Percentiles rank a stretch among this genome's conserved stretches.
These are phyloP conservation scores for Diachasmimorpha longicaudata DNA, from an alignment of 1,140 invertebrate genomes.

Conservation along the genomic window DNA sequence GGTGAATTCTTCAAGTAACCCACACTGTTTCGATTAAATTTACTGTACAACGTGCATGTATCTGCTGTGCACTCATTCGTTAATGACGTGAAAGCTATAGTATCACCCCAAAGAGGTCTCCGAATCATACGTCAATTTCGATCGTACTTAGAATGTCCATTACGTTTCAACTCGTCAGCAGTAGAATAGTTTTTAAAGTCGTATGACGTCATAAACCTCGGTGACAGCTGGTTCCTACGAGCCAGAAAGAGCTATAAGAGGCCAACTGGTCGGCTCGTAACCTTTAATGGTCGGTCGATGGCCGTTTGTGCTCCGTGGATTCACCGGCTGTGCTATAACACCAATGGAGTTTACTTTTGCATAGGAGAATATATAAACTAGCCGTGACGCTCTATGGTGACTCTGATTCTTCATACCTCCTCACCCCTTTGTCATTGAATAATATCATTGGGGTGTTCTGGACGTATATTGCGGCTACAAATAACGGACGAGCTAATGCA, in stretches of 20 bases:
- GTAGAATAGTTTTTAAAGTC: slow-evolving; percentile 24
- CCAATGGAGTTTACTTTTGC: neutral
- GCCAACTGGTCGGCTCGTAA: slow-evolving; percentile 42
- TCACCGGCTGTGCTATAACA: neutral
- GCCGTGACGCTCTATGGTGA: neutral
- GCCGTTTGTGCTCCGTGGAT: slow-evolving; percentile 31
- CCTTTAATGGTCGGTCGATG: slow-evolving; percentile 49
- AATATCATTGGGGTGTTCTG: no score
- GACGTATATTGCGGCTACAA: no score
- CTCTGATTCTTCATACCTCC: neutral
- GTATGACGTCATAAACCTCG: slow-evolving; percentile 19
- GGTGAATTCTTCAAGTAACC: no score
- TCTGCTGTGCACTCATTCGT: slow-evolving; percentile 1
- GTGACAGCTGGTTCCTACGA: slow-evolving; percentile 21
- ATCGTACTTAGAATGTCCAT: slow-evolving; percentile 10
- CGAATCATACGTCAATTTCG: slow-evolving; percentile 20
- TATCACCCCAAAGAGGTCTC: slow-evolving; percentile 15
- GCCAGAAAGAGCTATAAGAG: slow-evolving; percentile 23
- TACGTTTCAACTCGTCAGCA: slow-evolving; percentile 18
- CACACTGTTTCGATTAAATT: neutral
- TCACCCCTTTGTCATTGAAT: neutral
- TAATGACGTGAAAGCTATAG: slow-evolving; percentile 23
- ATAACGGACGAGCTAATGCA: no score
- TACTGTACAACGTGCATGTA: neutral
- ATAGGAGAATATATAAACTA: neutral